Conservation (phyloP, 2,888 invertebrate genomes). For the Tolmerus cingulatus region DNA sequence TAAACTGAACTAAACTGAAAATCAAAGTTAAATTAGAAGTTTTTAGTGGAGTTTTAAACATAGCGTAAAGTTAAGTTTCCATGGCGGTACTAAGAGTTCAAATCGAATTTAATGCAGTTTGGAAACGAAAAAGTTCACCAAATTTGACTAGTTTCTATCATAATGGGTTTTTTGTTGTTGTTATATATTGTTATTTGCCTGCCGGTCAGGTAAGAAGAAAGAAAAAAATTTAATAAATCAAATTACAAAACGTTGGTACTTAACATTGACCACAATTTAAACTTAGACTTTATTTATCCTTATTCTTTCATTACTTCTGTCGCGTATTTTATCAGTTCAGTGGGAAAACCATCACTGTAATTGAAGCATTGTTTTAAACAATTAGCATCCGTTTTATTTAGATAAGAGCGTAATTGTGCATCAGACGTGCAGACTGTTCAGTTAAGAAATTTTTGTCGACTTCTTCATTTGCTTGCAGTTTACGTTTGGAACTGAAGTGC, state of each 20-base stretch:
- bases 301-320: not conserved
- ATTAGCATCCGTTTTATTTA: not conserved
- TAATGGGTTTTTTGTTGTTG: not conserved
- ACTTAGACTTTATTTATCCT: not conserved
- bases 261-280: not conserved
- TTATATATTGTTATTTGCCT: not conserved
- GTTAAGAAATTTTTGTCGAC: not conserved
- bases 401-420: not conserved
- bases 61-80: no score
- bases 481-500: slow-evolving; percentile 24
- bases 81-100: not conserved
- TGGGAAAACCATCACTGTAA: not conserved
- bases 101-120: not conserved
- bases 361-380: not conserved
- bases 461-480: not conserved
- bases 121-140: not conserved
- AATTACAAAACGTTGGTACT: not conserved
- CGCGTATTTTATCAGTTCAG: not conserved
- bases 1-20: no score
- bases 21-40: no score
- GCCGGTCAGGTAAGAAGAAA: slow-evolving; percentile 13
- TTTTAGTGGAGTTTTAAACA: no score
- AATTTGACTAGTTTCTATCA: not conserved
- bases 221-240: not conserved
- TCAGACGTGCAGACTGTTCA: not conserved